phyloP scores from a whole-genome alignment of 1,140 invertebrate species.

The Hirudo medicinalis region DNA sequence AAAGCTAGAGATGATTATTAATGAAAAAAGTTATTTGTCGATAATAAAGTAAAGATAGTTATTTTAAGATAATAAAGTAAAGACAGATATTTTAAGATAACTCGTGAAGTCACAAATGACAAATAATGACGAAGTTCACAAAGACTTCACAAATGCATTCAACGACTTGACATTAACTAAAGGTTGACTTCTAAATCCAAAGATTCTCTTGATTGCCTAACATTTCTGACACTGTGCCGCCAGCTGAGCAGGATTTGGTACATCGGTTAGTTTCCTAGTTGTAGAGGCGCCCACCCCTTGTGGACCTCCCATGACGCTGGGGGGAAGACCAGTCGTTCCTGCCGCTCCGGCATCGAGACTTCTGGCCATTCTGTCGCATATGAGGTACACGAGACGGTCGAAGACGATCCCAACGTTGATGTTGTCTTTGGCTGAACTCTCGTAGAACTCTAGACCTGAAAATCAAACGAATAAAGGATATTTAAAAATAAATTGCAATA shows the following conservation, averaged over 20 bases:
- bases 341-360: slow-evolving; percentile 44
- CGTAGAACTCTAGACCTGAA: slow-evolving; percentile 84
- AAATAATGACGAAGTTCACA: too few species aligned
- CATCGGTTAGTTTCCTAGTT: slow-evolving; percentile 11
- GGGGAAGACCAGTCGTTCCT: not conserved
- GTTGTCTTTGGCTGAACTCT: slow-evolving; percentile 98
- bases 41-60: too few species aligned
- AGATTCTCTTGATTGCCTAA: not conserved
- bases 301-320: not conserved
- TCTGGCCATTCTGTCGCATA: slow-evolving; percentile 99
- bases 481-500: not conserved
- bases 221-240: slow-evolving; percentile 11
- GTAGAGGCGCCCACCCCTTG: not conserved
- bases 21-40: too few species aligned
- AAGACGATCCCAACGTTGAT: slow-evolving; percentile 96
- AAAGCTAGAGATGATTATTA: too few species aligned
- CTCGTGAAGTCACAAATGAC: too few species aligned
- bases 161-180: too few species aligned
- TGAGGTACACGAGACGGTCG: slow-evolving; percentile 82
- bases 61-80: too few species aligned
- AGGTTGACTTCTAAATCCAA: too few species aligned
- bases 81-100: too few species aligned
- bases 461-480: not conserved
- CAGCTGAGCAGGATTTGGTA: slow-evolving; percentile 1
- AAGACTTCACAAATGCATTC: too few species aligned